Percentiles rank a stretch among this genome's conserved stretches.
Conservation (phyloP, 2,888 invertebrate species). For the Watsonalla cultraria region DNA sequence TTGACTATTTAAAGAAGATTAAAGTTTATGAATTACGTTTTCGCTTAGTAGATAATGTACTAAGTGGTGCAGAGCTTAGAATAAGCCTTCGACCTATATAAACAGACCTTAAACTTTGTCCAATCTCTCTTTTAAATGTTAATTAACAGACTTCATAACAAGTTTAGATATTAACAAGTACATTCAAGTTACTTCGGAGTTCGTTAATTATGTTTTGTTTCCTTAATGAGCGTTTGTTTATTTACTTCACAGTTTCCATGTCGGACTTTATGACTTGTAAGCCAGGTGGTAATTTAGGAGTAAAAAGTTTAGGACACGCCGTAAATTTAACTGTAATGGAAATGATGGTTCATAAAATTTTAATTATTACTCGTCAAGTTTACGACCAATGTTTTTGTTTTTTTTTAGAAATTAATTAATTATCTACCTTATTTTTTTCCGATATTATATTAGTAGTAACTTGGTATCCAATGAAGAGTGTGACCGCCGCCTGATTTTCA, state of each 20-base stretch:
- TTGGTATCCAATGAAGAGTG: no score
- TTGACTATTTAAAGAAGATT: no score
- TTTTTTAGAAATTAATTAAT: no score
- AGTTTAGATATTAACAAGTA: conserved; percentile 8
- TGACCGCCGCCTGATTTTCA: no score
- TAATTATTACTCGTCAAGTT: neutral
- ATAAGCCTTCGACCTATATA: no score
- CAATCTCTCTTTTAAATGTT: conserved; percentile 30
- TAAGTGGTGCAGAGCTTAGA: no score
- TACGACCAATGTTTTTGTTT: no score
- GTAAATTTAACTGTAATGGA: neutral
- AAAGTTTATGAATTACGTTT: no score
- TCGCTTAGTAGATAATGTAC: no score
- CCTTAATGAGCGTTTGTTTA: neutral
- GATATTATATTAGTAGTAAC: no score
- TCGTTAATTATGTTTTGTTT: neutral
- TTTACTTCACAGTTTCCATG: neutral
- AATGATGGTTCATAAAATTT: neutral
- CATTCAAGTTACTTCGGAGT: conserved; percentile 1
- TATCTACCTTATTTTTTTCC: no score
- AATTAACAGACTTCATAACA: conserved; percentile 25
- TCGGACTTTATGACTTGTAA: neutral
- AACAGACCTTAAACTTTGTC: conserved; percentile 6
- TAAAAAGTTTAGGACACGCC: neutral
- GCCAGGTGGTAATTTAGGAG: neutral